phyloP scores from a whole-genome alignment of 2,113 vertebrate genomes.

The Thinocorus orbignyianus region DNA sequence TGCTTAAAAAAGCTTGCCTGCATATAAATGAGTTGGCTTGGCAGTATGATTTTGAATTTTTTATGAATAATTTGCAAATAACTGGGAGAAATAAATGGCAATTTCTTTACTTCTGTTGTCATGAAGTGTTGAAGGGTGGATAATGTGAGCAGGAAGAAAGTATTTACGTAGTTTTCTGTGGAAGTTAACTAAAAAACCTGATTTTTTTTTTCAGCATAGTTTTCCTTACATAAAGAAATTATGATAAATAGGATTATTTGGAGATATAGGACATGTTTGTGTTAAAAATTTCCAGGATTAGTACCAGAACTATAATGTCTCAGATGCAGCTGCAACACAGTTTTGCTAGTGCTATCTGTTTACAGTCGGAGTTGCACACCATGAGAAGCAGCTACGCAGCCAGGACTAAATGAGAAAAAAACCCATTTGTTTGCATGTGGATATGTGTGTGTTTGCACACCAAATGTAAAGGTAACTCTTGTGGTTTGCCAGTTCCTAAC shows the following conservation, averaged over 20 bases:
- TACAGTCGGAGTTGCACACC: background rate
- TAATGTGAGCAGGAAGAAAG: background rate
- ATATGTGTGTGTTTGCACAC: background rate
- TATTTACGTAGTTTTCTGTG: background rate
- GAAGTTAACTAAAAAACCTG: background rate
- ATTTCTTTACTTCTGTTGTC: background rate
- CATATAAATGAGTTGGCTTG: background rate
- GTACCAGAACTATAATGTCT: background rate
- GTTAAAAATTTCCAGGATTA: background rate
- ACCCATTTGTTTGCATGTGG: background rate
- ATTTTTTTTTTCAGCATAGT: background rate
- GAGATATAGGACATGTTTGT: background rate
- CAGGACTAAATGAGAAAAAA: background rate
- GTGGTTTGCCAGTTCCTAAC: background rate
- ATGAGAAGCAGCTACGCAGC: background rate
- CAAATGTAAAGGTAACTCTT: background rate
- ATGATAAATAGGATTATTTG: background rate
- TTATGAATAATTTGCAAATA: background rate
- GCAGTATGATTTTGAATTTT: background rate
- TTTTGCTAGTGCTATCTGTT: background rate
- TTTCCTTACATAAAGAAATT: background rate
- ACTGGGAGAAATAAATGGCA: background rate
- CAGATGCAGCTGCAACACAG: background rate
- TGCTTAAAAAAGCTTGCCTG: background rate
- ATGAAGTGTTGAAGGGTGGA: background rate